A percentile compares a stretch with the other conserved stretches of the same genome.
phyloP scores from a whole-genome alignment of 2,888 invertebrate genomes.

The Subacronicta megacephala region DNA sequence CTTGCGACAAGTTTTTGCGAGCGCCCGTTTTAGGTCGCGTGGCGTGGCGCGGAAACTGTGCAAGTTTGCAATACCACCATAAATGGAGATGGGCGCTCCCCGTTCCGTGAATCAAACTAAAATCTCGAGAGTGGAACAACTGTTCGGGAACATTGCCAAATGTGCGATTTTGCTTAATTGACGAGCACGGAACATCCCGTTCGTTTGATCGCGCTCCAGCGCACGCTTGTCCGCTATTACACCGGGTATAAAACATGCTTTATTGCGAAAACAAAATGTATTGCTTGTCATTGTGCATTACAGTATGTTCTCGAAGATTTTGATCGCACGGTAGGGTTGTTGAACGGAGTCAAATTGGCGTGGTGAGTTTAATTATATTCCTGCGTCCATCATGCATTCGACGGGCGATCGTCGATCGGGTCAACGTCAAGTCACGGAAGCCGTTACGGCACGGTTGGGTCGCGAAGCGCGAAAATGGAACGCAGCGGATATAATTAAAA shows the following conservation, averaged over 20 bases:
- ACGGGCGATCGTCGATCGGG: conserved; percentile 73
- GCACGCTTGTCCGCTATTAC: conserved; percentile 62
- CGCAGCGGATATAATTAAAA: conserved; percentile 88
- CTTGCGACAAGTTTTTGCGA: conserved; percentile 44
- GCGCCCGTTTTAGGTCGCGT: conserved; percentile 28
- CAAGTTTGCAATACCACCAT: conserved; percentile 67
- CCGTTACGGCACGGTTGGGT: conserved; percentile 71
- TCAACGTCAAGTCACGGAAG: conserved; percentile 80
- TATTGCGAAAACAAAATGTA: conserved; percentile 58
- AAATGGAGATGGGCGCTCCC: conserved; percentile 68
- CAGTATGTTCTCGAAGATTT: conserved; percentile 36
- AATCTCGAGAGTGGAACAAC: conserved; percentile 75
- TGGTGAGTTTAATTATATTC: conserved; percentile 63
- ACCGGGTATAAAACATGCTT: conserved; percentile 69
- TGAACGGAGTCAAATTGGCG: conserved; percentile 69
- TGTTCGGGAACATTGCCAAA: conserved; percentile 85
- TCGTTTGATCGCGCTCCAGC: conserved; percentile 80
- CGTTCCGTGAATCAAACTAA: conserved; percentile 71
- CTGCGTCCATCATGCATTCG: conserved; percentile 68
- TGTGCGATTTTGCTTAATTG: conserved; percentile 85
- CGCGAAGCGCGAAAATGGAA: conserved; percentile 84
- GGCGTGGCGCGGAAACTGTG: conserved; percentile 22
- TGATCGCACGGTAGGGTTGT: conserved; percentile 61
- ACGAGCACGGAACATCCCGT: conserved; percentile 78
- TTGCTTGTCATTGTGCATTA: conserved; percentile 52